These are phyloP conservation scores for Dorcus parallelipipedus DNA, from an alignment of 2,888 invertebrate species.

Conservation along the genomic window DNA sequence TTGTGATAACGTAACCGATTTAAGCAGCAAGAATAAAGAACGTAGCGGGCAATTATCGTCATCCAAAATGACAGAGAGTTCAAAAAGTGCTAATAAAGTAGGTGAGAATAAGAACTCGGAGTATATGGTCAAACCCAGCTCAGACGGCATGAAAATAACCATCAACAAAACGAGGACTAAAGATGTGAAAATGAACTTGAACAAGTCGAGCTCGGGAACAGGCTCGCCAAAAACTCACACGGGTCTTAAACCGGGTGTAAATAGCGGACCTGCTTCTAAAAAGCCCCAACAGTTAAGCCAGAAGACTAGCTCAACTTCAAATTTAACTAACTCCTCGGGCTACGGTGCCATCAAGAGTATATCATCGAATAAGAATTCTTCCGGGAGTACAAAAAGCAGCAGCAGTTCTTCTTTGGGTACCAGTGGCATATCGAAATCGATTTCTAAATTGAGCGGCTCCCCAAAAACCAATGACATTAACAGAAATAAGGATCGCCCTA, in stretches of 20 bases:
- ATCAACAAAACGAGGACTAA: constrained; percentile 84
- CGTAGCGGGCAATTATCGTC: constrained; percentile 29
- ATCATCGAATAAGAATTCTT: constrained; percentile 8
- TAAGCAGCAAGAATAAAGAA: constrained; percentile 46
- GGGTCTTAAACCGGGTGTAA: constrained; percentile 73
- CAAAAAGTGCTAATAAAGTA: constrained; percentile 35
- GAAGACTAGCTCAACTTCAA: constrained; percentile 19
- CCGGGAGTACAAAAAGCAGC: constrained; percentile 23
- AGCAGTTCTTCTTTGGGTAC: constrained; percentile 37
- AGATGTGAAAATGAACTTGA: constrained; percentile 53
- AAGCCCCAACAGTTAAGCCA: constrained; percentile 60
- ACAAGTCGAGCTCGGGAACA: constrained; percentile 51
- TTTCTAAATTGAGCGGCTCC: constrained; percentile 53
- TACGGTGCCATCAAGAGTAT: constrained; percentile 26
- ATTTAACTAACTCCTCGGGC: constrained; percentile 35
- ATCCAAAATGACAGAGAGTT: constrained; percentile 34
- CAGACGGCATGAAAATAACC: constrained; percentile 86
- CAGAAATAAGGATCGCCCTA: constrained; percentile 59
- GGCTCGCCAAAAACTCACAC: constrained; percentile 79
- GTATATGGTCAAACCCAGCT: constrained; percentile 86
- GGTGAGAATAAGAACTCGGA: constrained; percentile 68
- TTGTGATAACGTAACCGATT: constrained; percentile 58
- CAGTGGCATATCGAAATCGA: constrained; percentile 20
- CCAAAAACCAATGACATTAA: constrained; percentile 62
- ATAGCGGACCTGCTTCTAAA: constrained; percentile 82